These are phyloP conservation scores for Opisthocomus hoazin DNA, from an alignment of 2,113 vertebrate genomes.

Conservation along the genomic window DNA sequence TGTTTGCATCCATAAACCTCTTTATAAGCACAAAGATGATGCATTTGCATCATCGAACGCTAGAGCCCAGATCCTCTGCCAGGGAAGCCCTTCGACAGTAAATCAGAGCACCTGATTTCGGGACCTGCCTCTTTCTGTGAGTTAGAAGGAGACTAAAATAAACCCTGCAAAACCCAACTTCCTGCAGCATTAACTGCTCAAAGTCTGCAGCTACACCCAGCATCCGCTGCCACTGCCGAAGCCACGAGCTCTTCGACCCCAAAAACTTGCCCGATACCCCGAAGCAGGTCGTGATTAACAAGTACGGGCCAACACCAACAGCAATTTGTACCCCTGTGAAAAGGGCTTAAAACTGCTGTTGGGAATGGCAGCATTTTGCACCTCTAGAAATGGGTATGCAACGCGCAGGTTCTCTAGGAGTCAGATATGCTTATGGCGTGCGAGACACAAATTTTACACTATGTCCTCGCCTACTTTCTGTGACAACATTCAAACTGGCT, in stretches of 20 bases:
- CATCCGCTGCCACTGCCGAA: background rate
- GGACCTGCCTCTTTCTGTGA: background rate
- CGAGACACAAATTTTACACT: background rate
- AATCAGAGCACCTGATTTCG: background rate
- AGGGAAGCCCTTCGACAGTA: background rate
- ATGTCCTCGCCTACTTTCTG: background rate
- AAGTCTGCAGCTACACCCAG: background rate
- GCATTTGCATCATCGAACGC: background rate
- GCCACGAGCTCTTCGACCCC: background rate
- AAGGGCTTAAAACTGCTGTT: background rate
- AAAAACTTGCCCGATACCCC: background rate
- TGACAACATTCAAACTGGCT: background rate
- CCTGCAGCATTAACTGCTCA: background rate
- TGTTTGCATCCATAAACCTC: background rate
- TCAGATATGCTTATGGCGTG: background rate
- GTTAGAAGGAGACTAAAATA: background rate
- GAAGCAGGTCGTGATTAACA: background rate
- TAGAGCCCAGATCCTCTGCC: background rate
- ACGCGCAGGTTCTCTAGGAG: background rate
- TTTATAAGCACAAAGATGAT: background rate
- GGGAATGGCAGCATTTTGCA: background rate
- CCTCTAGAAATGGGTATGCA: accelerated
- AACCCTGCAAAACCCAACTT: background rate
- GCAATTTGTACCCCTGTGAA: background rate
- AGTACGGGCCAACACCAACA: background rate